Evolutionary conservation across 2,113 vertebrate genomes (phyloP).

Genomic region (Australoheros scitulus): DNA sequence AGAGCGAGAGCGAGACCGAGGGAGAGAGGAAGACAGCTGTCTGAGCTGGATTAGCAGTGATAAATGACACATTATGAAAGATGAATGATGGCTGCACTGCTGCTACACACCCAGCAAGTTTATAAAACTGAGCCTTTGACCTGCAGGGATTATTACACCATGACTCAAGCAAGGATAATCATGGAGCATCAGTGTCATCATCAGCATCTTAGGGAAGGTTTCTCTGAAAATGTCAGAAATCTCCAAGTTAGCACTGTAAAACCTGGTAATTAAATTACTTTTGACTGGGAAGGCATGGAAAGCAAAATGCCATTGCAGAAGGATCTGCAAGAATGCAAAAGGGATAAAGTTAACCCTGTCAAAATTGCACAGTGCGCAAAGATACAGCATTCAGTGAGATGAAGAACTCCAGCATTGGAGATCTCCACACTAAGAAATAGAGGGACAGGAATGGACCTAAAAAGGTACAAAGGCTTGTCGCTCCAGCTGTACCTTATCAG

Average conservation of each 20-base stretch:
- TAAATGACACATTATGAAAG: conserved; percentile 4
- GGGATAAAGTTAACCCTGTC: not conserved
- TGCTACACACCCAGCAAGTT: conserved; percentile 10
- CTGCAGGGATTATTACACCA: not conserved
- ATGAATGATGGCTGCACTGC: not conserved
- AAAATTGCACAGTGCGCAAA: not conserved
- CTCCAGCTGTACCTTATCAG: too few species aligned
- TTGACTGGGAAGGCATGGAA: not conserved
- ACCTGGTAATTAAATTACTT: not conserved
- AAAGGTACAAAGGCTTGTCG: too few species aligned
- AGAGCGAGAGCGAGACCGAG: not conserved
- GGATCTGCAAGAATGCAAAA: not conserved
- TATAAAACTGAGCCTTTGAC: conserved; percentile 8
- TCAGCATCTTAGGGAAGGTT: not conserved
- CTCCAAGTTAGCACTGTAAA: not conserved
- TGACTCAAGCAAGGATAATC: not conserved
- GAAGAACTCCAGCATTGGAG: not conserved
- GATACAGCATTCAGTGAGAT: not conserved
- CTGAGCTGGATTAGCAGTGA: conserved; percentile 3
- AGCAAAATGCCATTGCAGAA: not conserved
- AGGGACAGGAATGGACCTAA: too few species aligned
- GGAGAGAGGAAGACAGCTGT: not conserved
- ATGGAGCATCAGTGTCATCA: conserved; percentile 5
- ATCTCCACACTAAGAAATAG: too few species aligned
- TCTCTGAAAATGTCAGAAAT: conserved; percentile 5